Evolutionary conservation across 2,888 invertebrate genomes (phyloP).

Genomic region (Odontothrips loti): DNA sequence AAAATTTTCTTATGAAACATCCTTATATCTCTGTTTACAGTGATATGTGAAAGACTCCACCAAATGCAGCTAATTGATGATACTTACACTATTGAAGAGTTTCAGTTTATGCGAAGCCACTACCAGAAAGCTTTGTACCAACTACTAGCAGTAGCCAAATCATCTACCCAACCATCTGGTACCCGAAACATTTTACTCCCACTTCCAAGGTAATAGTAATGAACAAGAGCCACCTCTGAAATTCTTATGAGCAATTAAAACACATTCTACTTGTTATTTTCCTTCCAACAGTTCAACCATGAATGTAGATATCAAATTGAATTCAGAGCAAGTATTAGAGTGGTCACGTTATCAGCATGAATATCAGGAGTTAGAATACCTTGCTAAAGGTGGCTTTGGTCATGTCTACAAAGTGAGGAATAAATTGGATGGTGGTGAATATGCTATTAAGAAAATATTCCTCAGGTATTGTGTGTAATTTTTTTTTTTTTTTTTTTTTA

Average conservation of each 20-base stretch:
- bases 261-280: background rate
- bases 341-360: conserved; percentile 58
- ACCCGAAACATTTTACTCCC: conserved; percentile 40
- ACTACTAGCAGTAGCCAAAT: conserved; percentile 57
- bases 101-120: conserved; percentile 63
- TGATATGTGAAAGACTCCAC: conserved; percentile 63
- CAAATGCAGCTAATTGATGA: conserved; percentile 66
- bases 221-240: background rate
- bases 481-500: conserved; percentile 23
- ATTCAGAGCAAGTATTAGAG: conserved; percentile 33
- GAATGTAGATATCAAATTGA: conserved; percentile 30
- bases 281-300: conserved; percentile 3
- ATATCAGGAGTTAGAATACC: conserved; percentile 64
- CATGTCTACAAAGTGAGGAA: conserved; percentile 70
- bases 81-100: conserved; percentile 64
- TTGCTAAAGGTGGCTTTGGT: conserved; percentile 73
- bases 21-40: conserved; percentile 39
- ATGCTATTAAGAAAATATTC: conserved; percentile 71
- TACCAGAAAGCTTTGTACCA: conserved; percentile 64
- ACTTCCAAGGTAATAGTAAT: conserved; percentile 40
- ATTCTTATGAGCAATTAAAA: background rate
- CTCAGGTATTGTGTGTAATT: conserved; percentile 41
- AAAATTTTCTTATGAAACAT: background rate
- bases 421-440: conserved; percentile 68
- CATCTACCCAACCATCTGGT: conserved; percentile 39